Evolutionary conservation across 2,797 vertebrate species (phyloP).

Genomic region (Coluber constrictor): DNA sequence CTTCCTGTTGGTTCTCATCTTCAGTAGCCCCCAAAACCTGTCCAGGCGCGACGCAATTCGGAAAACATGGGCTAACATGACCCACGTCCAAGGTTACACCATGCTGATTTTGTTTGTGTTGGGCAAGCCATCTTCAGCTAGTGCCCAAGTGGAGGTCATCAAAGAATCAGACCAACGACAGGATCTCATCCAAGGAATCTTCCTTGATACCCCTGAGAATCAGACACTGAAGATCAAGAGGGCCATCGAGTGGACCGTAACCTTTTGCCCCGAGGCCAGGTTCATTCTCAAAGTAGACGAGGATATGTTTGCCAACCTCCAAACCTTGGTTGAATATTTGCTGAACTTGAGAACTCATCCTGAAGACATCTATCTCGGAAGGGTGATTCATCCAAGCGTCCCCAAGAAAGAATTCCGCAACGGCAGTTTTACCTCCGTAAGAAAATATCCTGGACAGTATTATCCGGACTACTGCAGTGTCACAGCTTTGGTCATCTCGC

Average conservation of each 20-base stretch:
- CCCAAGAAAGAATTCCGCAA: slow-evolving; percentile 77
- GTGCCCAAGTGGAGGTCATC: slow-evolving; percentile 66
- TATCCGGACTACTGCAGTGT: slow-evolving; percentile 86
- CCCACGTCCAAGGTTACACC: slow-evolving; percentile 51
- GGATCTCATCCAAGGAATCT: slow-evolving; percentile 75
- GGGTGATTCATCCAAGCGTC: slow-evolving; percentile 75
- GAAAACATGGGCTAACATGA: slow-evolving; percentile 84
- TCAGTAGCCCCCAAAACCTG: slow-evolving; percentile 77
- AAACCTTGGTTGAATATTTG: slow-evolving; percentile 77
- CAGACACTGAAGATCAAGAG: slow-evolving; percentile 73
- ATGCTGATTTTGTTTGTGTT: slow-evolving; percentile 73
- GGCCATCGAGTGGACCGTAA: slow-evolving; percentile 80
- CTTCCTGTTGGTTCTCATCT: slow-evolving; percentile 82
- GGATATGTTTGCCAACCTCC: slow-evolving; percentile 78
- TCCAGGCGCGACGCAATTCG: slow-evolving; percentile 77
- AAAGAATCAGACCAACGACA: slow-evolving; percentile 64
- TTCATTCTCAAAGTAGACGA: slow-evolving; percentile 84
- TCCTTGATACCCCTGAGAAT: slow-evolving; percentile 69
- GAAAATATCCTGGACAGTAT: slow-evolving; percentile 74
- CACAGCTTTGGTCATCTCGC: slow-evolving; percentile 81
- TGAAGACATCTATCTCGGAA: slow-evolving; percentile 83
- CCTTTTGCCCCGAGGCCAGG: slow-evolving; percentile 81
- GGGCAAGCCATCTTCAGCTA: slow-evolving; percentile 61
- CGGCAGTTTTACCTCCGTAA: slow-evolving; percentile 70
- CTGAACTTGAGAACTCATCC: slow-evolving; percentile 77